Evolutionary conservation across 2,113 vertebrate genomes (phyloP).

Genomic region (Murina feae): DNA sequence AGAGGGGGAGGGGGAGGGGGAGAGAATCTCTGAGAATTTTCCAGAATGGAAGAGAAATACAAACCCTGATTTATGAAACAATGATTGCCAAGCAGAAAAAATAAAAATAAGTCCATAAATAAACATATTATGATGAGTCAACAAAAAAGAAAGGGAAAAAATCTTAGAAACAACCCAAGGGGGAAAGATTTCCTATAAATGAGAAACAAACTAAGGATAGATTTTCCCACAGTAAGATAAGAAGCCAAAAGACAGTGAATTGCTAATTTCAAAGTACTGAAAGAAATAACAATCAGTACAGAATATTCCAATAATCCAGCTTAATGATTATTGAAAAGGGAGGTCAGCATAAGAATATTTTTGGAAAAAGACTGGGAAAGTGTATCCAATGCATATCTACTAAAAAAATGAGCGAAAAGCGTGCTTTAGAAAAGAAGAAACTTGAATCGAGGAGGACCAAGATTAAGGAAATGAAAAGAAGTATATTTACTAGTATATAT

Average conservation of each 20-base stretch:
- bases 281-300: neutral
- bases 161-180: neutral
- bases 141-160: neutral
- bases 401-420: neutral
- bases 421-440: neutral
- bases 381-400: neutral
- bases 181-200: neutral
- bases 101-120: neutral
- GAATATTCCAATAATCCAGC: neutral
- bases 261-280: neutral
- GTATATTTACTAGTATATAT: neutral
- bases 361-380: neutral
- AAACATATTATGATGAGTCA: neutral
- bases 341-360: neutral
- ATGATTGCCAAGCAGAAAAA: neutral
- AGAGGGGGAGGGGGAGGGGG: neutral
- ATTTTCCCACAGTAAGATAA: neutral
- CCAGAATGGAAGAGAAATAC: neutral
- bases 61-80: conserved; percentile 5
- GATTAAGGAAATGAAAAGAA: neutral
- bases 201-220: neutral
- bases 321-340: neutral
- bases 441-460: neutral
- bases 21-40: neutral
- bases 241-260: neutral